These are phyloP conservation scores for Macrochelys suwanniensis DNA, from an alignment of 2,797 vertebrate species.

Conservation along the genomic window DNA sequence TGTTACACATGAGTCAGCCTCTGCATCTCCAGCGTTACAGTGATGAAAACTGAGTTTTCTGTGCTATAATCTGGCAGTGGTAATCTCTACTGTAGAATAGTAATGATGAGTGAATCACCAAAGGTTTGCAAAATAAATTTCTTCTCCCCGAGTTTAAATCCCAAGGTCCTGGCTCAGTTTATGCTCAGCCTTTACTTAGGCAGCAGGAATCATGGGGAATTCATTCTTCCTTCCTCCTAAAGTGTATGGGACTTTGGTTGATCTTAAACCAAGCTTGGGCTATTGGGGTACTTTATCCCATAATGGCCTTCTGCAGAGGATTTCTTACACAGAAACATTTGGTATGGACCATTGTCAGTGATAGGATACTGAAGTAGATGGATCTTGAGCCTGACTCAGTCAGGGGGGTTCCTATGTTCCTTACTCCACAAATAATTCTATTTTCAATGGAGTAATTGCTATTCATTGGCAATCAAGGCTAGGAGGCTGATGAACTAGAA, in stretches of 20 bases:
- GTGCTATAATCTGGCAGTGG: constrained; percentile 33
- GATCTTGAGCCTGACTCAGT: not conserved
- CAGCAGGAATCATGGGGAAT: not conserved
- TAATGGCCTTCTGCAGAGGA: not conserved
- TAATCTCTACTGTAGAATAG: rapidly evolving
- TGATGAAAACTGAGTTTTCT: constrained; percentile 68
- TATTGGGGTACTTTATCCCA: not conserved
- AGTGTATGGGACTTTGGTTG: not conserved
- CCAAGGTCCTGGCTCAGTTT: not conserved
- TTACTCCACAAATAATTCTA: not conserved
- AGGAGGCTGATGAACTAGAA: not conserved
- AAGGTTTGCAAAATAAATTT: not conserved
- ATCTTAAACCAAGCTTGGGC: not conserved
- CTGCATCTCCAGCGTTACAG: not conserved
- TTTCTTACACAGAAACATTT: not conserved
- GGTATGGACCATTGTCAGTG: not conserved
- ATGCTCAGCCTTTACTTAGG: not conserved
- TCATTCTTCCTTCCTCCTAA: not conserved
- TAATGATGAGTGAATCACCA: not conserved
- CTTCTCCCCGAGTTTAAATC: not conserved
- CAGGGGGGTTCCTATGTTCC: not conserved
- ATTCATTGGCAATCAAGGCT: not conserved
- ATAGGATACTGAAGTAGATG: not conserved
- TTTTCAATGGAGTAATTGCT: not conserved
- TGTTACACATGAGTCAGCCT: constrained; percentile 57